Evolutionary conservation across 2,888 invertebrate species (phyloP).

Genomic region (Cephus nigrinus): DNA sequence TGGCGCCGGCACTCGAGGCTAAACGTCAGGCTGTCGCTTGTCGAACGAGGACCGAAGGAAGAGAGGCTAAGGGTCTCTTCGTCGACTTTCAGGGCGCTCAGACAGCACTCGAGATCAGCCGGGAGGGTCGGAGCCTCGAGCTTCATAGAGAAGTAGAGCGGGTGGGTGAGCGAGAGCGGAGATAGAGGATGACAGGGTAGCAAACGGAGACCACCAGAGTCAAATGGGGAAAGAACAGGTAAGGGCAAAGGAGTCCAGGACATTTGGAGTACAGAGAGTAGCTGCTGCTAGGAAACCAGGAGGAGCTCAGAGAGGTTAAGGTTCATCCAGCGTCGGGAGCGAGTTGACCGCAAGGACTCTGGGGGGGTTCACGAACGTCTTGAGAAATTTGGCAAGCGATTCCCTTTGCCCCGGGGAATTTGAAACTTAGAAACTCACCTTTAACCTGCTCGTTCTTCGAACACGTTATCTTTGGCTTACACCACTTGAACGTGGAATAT

Average conservation of each 20-base stretch:
- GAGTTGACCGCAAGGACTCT: neutral
- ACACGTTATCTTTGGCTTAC: neutral
- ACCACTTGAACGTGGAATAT: neutral
- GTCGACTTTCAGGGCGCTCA: constrained; percentile 37
- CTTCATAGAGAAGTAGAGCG: constrained; percentile 20
- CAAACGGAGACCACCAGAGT: constrained; percentile 12
- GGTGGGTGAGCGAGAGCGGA: constrained; percentile 21
- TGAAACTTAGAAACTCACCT: neutral
- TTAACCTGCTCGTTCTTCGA: neutral
- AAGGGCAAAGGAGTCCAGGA: constrained; percentile 10
- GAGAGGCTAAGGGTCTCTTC: constrained; percentile 18
- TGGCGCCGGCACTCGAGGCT: constrained; percentile 39
- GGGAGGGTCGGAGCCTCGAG: constrained; percentile 25
- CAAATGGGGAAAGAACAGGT: constrained; percentile 2
- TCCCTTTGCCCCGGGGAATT: neutral
- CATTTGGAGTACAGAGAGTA: neutral
- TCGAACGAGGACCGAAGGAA: constrained; percentile 9
- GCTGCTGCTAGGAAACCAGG: constrained; percentile 3
- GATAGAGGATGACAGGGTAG: constrained; percentile 15
- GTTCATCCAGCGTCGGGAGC: constrained; percentile 41
- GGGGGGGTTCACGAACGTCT: neutral
- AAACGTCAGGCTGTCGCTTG: constrained; percentile 34
- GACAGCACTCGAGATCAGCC: constrained; percentile 38
- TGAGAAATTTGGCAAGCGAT: neutral
- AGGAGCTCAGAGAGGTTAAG: constrained; percentile 35